phyloP scores from a whole-genome alignment of 2,797 vertebrate genomes.

The Dallia pectoralis region DNA sequence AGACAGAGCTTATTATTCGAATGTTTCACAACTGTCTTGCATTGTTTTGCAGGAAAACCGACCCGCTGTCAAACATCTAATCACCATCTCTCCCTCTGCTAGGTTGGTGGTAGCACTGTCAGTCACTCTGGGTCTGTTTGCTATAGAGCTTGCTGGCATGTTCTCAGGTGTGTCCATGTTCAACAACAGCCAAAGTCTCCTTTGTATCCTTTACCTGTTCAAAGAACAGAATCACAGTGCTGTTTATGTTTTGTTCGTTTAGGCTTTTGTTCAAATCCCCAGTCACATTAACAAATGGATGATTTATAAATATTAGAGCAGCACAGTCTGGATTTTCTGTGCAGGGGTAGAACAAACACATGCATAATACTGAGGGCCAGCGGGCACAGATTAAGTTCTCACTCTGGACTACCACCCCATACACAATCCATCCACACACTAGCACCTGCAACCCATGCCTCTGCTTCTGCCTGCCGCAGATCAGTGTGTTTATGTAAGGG shows the following conservation, averaged over 20 bases:
- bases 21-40: too few relatives aligned
- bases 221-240: neutral
- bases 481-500: conserved; percentile 57
- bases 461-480: conserved; percentile 79
- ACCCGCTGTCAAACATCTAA: too few relatives aligned
- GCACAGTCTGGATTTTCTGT: neutral
- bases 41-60: too few relatives aligned
- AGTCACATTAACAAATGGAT: neutral
- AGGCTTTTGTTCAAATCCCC: neutral
- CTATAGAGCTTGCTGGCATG: conserved; percentile 83
- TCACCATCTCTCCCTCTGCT: neutral
- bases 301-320: neutral
- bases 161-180: conserved; percentile 92
- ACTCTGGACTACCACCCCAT: conserved; percentile 11
- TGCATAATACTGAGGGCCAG: neutral
- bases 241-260: neutral
- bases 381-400: conserved; percentile 5
- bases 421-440: conserved; percentile 20
- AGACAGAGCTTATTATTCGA: too few relatives aligned
- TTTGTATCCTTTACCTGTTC: conserved; percentile 84
- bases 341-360: neutral
- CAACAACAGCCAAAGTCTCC: conserved; percentile 81
- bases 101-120: conserved; percentile 83
- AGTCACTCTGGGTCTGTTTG: conserved; percentile 83
- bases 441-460: conserved; percentile 79